Conservation (phyloP, 2,888 invertebrate genomes). For the Empis livida region DNA sequence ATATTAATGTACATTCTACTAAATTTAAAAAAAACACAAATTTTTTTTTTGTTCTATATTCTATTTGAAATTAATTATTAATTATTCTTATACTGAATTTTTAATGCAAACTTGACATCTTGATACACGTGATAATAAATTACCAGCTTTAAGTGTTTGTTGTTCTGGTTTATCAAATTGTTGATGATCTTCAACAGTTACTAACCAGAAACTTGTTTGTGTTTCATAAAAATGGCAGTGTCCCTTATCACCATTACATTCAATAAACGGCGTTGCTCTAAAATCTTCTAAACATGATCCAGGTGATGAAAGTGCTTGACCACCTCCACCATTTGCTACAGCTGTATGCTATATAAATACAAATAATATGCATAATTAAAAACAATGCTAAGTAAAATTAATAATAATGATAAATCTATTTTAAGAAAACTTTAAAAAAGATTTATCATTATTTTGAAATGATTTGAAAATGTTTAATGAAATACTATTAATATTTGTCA, state of each 20-base stretch:
- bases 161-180: conserved; percentile 78
- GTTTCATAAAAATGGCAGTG: conserved; percentile 92
- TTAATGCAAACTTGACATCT: conserved; percentile 84
- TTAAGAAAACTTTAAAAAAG: not conserved
- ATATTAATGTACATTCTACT: no score
- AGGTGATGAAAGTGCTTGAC: conserved; percentile 87
- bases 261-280: conserved; percentile 95
- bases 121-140: conserved; percentile 65
- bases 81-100: conserved; percentile 35
- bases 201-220: conserved; percentile 96
- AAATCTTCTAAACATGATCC: conserved; percentile 97
- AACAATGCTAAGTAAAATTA: no score
- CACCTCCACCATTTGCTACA: conserved; percentile 93
- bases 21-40: no score
- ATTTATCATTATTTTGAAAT: no score
- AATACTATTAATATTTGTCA: not conserved
- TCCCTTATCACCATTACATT: conserved; percentile 93
- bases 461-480: no score
- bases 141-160: conserved; percentile 85
- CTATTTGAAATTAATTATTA: no score
- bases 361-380: no score
- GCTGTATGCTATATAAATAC: conserved; percentile 76
- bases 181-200: conserved; percentile 72
- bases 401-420: not conserved
- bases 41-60: no score